These are phyloP conservation scores for Zygogramma bicolorata DNA, from an alignment of 2,888 invertebrate genomes.

Conservation along the genomic window DNA sequence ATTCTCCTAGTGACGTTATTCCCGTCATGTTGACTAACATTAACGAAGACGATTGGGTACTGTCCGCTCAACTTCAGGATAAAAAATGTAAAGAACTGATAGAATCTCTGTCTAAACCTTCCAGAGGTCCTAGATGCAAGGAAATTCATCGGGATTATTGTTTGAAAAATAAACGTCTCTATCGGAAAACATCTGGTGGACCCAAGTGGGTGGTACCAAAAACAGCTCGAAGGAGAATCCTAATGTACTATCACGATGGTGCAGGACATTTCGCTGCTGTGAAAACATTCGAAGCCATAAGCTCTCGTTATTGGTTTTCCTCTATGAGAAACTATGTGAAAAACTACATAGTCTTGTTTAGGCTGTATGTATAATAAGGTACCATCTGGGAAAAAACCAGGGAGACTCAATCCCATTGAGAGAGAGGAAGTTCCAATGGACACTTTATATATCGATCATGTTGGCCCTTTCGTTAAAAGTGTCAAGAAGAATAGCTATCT, in stretches of 20 bases:
- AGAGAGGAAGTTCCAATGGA: constrained; percentile 50
- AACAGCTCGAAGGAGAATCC: constrained; percentile 30
- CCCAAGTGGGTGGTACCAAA: constrained; percentile 22
- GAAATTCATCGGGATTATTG: too few relatives aligned
- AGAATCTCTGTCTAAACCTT: too few relatives aligned
- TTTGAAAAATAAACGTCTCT: too few relatives aligned
- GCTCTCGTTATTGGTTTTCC: constrained; percentile 53
- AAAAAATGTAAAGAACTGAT: too few relatives aligned
- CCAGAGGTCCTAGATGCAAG: too few relatives aligned
- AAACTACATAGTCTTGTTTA: constrained; percentile 52
- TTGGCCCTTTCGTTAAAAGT: constrained; percentile 48
- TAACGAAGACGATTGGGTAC: too few relatives aligned
- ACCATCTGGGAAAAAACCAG: constrained; percentile 47
- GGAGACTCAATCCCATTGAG: constrained; percentile 34
- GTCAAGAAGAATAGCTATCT: constrained; percentile 49
- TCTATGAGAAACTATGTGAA: constrained; percentile 44
- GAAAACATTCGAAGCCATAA: constrained; percentile 48
- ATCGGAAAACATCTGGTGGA: too few relatives aligned
- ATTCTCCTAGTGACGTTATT: too few relatives aligned
- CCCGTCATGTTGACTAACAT: too few relatives aligned
- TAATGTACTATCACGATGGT: constrained; percentile 53
- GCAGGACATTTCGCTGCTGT: constrained; percentile 53
- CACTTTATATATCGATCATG: constrained; percentile 52
- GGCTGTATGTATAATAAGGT: constrained; percentile 56
- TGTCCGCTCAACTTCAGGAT: too few relatives aligned